Evolutionary conservation across 2,888 invertebrate genomes (phyloP), one percentile per base, ranked within the genome.

Genomic region (Heliconius sara): DNA sequence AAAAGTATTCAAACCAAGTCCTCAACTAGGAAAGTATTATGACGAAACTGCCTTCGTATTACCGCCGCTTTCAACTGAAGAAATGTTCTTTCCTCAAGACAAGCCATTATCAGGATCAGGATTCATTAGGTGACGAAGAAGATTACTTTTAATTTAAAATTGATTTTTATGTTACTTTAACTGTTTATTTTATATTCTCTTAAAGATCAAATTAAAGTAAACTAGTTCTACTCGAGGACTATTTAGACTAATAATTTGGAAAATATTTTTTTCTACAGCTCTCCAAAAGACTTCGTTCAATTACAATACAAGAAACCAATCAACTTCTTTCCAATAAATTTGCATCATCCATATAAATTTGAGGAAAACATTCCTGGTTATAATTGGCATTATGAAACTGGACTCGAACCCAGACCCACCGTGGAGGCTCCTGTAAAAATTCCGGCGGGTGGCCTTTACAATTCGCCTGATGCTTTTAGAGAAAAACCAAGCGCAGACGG

Each of bases 1-100:
- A 19, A 89, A 89, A 27, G 91, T 91, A 70, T 96, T 96, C 81
- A 93, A 90, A 76, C 96, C 96, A 3, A 96, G 96, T 85, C 95
- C 92, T 16, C 95, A 94, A 84, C 83, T 96, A 52, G 95, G 94
- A 25, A 91, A 89, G 63, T 92, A 92, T 82, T 93, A 93, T 82
- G 96, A 96, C 83, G 90, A 88, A 79, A 93, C 93, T 68, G 88
- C 87, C 68, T 90, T 93, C 81, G 84, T 86, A 9, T 79, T 82
- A 0, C 88, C 89, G 0, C 88, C 89, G 0, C 87, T 79, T 77
- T 81, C 85, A 0, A 83, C 84, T 5, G 78, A 83, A 16, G 85
- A 81, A 0, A 80, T 85, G 57, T 89, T 89, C 74, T 81, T 84
- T 4, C 88, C 89, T 0, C 80, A 87, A 27, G 75, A 81, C 79